A percentile compares a stretch with the other conserved stretches of the same genome.
phyloP scores from a whole-genome alignment of 2,888 invertebrate species.

The Dasysyrphus albostriatus region DNA sequence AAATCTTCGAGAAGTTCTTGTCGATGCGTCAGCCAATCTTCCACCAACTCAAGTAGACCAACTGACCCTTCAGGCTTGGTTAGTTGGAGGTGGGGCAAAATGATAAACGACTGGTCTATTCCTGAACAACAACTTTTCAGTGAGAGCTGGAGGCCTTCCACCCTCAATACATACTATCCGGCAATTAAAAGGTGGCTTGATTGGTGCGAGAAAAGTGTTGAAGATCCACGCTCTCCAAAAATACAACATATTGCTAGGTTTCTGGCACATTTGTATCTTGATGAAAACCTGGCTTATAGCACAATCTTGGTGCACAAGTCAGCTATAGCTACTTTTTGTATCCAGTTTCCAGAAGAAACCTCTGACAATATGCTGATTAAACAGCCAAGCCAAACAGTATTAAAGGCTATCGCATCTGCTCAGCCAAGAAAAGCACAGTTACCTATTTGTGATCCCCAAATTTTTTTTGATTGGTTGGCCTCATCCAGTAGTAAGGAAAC shows the following conservation, averaged over 20 bases:
- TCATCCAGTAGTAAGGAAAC: no score
- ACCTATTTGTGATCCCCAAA: neutral
- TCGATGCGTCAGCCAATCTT: no score
- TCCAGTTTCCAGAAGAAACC: neutral
- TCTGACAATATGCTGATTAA: neutral
- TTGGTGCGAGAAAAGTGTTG: neutral
- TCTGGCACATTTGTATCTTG: neutral
- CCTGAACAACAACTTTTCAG: no score
- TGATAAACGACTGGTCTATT: conserved; percentile 39
- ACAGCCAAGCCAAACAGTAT: no score
- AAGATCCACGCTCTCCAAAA: no score
- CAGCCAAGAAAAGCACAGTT: no score
- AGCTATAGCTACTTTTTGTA: conserved; percentile 35
- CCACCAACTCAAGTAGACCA: neutral
- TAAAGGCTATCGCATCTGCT: no score
- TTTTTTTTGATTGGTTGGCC: no score
- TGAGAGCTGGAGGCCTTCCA: no score
- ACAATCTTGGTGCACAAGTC: conserved; percentile 47
- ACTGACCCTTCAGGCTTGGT: no score
- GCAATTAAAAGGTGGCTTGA: conserved; percentile 11
- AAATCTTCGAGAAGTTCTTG: no score
- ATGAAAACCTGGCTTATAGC: conserved; percentile 34
- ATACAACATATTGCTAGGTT: neutral
- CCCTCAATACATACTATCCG: no score
- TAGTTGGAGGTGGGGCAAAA: conserved; percentile 45